These are phyloP conservation scores for Catajapyx aquilonaris DNA, from an alignment of 1,140 invertebrate genomes.

Conservation along the genomic window DNA sequence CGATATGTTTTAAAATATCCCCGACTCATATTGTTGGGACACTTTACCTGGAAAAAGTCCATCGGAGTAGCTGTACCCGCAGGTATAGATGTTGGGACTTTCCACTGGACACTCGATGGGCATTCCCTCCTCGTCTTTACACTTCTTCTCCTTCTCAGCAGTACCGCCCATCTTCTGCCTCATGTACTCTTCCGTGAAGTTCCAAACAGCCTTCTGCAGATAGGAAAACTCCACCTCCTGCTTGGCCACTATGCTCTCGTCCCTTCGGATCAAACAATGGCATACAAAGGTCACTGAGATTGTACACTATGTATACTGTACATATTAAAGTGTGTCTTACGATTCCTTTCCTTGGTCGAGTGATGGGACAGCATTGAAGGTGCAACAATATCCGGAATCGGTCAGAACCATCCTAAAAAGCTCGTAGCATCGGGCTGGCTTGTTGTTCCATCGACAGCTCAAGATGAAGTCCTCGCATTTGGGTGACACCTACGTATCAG, in stretches of 20 bases:
- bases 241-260: slow-evolving; percentile 10
- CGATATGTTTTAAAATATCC: neutral
- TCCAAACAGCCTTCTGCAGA: slow-evolving; percentile 10
- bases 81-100: neutral
- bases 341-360: too few relatives aligned
- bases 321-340: too few relatives aligned
- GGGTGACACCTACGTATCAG: slow-evolving; percentile 9
- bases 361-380: slow-evolving; percentile 9
- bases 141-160: neutral
- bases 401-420: slow-evolving; percentile 10
- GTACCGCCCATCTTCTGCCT: slow-evolving; percentile 3
- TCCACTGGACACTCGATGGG: neutral
- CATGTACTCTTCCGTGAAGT: slow-evolving; percentile 7
- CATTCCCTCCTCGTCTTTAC: slow-evolving; percentile 3
- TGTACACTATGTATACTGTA: too few relatives aligned
- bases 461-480: slow-evolving; percentile 12
- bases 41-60: neutral
- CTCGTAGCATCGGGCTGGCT: slow-evolving; percentile 4
- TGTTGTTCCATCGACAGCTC: slow-evolving; percentile 10
- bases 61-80: neutral
- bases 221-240: slow-evolving; percentile 11
- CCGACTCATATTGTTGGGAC: neutral
- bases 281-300: too few relatives aligned
- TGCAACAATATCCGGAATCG: slow-evolving; percentile 14
- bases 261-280: too few relatives aligned